These are phyloP conservation scores for Cricetomys ansorgei DNA, from an alignment of 2,113 vertebrate genomes.

Conservation along the genomic window DNA sequence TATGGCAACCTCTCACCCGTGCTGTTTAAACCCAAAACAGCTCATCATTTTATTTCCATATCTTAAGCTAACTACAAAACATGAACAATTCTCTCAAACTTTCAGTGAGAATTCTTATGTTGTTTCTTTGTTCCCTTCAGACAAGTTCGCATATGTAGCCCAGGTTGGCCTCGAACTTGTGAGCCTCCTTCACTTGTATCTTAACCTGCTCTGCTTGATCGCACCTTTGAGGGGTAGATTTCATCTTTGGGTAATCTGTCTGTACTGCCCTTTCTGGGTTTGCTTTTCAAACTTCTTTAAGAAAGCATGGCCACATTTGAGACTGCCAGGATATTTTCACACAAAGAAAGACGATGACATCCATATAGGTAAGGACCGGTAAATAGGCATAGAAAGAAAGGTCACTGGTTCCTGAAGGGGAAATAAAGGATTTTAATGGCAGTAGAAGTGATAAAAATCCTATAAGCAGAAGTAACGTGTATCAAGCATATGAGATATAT, in stretches of 20 bases:
- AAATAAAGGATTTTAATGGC: neutral
- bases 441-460: neutral
- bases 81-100: neutral
- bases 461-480: neutral
- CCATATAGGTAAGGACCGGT: neutral
- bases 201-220: neutral
- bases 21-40: neutral
- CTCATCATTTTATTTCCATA: neutral
- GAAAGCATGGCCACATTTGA: neutral
- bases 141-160: neutral
- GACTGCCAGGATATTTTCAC: neutral
- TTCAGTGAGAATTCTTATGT: neutral
- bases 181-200: neutral
- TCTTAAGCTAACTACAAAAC: neutral
- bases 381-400: neutral
- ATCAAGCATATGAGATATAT: neutral
- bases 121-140: neutral
- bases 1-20: neutral
- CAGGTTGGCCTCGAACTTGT: neutral
- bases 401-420: neutral
- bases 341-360: neutral
- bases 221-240: neutral
- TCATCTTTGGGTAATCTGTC: neutral
- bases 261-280: neutral
- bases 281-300: neutral